phyloP scores from a whole-genome alignment of 2,113 vertebrate species.

The Silurus glanis region DNA sequence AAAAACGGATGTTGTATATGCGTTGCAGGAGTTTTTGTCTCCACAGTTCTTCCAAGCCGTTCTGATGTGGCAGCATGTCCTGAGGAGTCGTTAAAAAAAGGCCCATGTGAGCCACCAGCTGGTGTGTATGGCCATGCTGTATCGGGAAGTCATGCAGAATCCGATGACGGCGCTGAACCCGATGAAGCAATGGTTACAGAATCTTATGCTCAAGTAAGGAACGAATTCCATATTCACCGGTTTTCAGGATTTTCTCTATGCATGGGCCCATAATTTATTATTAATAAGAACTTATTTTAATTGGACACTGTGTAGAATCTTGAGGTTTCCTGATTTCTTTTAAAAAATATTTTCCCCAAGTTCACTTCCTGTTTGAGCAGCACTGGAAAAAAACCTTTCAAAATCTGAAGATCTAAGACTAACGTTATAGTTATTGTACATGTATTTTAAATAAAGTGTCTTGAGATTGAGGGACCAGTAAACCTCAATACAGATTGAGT shows the following conservation, averaged over 20 bases:
- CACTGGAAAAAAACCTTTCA: no score
- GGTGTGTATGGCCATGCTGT: constrained; percentile 66
- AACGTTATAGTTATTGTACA: no score
- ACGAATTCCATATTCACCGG: background rate
- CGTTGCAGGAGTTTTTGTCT: constrained; percentile 81
- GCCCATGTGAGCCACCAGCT: constrained; percentile 61
- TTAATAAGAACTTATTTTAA: no score
- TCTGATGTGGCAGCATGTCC: constrained; percentile 58
- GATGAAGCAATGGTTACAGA: constrained; percentile 66
- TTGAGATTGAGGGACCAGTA: background rate
- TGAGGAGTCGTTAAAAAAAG: constrained; percentile 59
- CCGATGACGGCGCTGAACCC: constrained; percentile 55
- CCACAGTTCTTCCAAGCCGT: constrained; percentile 53
- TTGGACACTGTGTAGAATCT: no score
- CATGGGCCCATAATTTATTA: background rate
- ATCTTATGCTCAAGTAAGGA: no score
- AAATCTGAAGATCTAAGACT: no score
- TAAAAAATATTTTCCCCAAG: no score
- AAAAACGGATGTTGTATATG: no score
- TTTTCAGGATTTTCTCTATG: background rate
- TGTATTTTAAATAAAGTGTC: no score
- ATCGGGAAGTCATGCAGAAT: constrained; percentile 58
- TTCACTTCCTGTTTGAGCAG: no score
- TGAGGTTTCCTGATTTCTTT: no score
- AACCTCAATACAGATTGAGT: background rate